A percentile compares a stretch with the other conserved stretches of the same genome.
Evolutionary conservation across 2,888 invertebrate genomes (phyloP).

Genomic region (Beris chalybata): DNA sequence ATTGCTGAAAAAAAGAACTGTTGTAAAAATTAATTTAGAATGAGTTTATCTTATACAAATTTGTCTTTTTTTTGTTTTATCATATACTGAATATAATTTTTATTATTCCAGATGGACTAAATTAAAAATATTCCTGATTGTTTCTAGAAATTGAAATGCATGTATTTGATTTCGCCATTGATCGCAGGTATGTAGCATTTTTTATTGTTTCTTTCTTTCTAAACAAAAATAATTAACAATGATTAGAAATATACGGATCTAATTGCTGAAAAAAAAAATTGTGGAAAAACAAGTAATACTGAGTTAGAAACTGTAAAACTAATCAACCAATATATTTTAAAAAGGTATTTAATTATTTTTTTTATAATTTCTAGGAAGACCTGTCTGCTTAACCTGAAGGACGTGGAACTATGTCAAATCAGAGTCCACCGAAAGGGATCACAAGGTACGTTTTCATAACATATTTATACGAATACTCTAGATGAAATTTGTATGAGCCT

Average conservation of each 20-base stretch:
- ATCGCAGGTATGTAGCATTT: too few species aligned
- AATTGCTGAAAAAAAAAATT: constrained; percentile 43
- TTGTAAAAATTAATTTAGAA: constrained; percentile 14
- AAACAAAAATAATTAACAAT: not conserved
- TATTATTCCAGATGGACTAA: too few species aligned
- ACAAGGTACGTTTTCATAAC: too few species aligned
- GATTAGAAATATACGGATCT: constrained; percentile 43
- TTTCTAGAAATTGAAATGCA: too few species aligned
- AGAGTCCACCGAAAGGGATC: too few species aligned
- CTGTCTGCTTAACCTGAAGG: not conserved
- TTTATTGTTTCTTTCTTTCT: not conserved
- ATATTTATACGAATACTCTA: too few species aligned
- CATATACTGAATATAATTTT: too few species aligned
- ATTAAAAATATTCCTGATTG: too few species aligned
- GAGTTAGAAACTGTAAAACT: not conserved
- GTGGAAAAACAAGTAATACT: not conserved
- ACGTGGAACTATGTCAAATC: not conserved
- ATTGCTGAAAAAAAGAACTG: constrained; percentile 43
- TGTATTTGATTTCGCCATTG: too few species aligned
- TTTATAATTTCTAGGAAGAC: not conserved
- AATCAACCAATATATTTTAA: too few species aligned
- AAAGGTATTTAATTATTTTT: not conserved
- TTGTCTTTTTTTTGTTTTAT: not conserved
- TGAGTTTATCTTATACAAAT: not conserved
- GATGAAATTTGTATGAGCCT: too few species aligned